These are phyloP conservation scores for Pseudomyrmex flavicornis DNA, from an alignment of 1,140 invertebrate species.

Conservation along the genomic window DNA sequence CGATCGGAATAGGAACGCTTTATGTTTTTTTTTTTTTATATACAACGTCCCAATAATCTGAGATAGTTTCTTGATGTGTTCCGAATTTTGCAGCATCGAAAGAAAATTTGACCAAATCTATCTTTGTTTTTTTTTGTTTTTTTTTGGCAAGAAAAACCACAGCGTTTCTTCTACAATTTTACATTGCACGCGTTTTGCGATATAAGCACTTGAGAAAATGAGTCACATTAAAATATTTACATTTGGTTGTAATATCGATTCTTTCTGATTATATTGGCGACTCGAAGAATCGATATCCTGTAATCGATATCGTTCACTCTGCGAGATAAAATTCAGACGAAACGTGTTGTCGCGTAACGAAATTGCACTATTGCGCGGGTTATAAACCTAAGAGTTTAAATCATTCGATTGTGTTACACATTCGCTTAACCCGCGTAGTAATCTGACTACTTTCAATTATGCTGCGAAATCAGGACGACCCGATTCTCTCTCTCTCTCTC, in stretches of 20 bases:
- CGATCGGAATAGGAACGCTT: background rate
- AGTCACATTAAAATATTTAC: too few relatives aligned
- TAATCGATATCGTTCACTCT: too few relatives aligned
- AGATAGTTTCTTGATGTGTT: background rate
- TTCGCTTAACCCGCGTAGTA: slow-evolving; percentile 4
- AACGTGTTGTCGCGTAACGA: slow-evolving; percentile 27
- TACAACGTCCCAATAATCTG: background rate
- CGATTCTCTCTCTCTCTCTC: slow-evolving; percentile 18
- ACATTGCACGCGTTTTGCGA: too few relatives aligned
- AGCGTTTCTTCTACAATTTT: too few relatives aligned
- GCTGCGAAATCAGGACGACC: slow-evolving; percentile 33
- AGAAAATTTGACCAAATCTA: too few relatives aligned
- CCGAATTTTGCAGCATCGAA: too few relatives aligned
- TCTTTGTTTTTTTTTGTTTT: too few relatives aligned
- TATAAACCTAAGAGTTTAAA: slow-evolving; percentile 9
- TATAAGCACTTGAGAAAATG: too few relatives aligned
- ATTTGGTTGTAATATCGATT: too few relatives aligned
- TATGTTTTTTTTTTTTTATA: background rate
- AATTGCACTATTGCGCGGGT: background rate
- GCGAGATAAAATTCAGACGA: background rate
- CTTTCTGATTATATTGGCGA: too few relatives aligned
- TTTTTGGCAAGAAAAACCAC: too few relatives aligned
- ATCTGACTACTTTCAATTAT: slow-evolving; percentile 60
- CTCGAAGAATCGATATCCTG: too few relatives aligned
- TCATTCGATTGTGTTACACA: slow-evolving; percentile 16